These are phyloP conservation scores for Caenorhabditis sp. DNA, from an alignment of 2,888 invertebrate genomes.

Conservation along the genomic window DNA sequence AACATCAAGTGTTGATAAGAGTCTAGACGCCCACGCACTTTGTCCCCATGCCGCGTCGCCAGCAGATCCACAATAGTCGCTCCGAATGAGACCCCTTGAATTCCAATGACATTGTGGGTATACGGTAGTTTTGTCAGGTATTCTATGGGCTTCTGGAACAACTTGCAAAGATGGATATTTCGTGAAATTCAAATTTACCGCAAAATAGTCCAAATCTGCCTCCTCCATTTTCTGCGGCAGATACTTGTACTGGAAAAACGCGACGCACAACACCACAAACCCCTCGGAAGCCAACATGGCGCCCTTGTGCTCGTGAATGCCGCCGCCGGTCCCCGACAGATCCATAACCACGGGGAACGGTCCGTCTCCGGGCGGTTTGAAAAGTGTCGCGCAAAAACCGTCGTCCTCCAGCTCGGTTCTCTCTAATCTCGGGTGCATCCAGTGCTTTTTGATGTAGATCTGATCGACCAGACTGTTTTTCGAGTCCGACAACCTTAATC, in stretches of 20 bases:
- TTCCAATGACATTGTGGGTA: conserved; percentile 51
- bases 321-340: conserved; percentile 61
- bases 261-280: conserved; percentile 60
- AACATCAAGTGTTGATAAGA: not conserved
- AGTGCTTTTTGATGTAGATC: conserved; percentile 60
- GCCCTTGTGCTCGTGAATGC: conserved; percentile 61
- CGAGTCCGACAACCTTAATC: conserved; percentile 52
- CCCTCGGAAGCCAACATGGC: conserved; percentile 62
- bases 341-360: conserved; percentile 61
- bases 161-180: not conserved
- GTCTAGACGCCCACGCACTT: not conserved
- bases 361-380: conserved; percentile 61
- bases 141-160: conserved; percentile 47
- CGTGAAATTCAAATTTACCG: conserved; percentile 9
- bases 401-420: conserved; percentile 48
- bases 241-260: conserved; percentile 61
- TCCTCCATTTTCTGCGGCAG: conserved; percentile 56
- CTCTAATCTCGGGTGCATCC: conserved; percentile 62
- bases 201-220: conserved; percentile 56
- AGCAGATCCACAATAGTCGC: conserved; percentile 56
- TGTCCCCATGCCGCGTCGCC: conserved; percentile 47
- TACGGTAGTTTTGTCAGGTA: conserved; percentile 47
- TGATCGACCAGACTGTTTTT: conserved; percentile 23
- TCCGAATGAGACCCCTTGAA: conserved; percentile 64
- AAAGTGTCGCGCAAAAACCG: conserved; percentile 57